Percentiles rank a stretch among this genome's conserved stretches.
Evolutionary conservation across 2,113 vertebrate genomes (phyloP).

Genomic region (Ptychochromis oligacanthus): DNA sequence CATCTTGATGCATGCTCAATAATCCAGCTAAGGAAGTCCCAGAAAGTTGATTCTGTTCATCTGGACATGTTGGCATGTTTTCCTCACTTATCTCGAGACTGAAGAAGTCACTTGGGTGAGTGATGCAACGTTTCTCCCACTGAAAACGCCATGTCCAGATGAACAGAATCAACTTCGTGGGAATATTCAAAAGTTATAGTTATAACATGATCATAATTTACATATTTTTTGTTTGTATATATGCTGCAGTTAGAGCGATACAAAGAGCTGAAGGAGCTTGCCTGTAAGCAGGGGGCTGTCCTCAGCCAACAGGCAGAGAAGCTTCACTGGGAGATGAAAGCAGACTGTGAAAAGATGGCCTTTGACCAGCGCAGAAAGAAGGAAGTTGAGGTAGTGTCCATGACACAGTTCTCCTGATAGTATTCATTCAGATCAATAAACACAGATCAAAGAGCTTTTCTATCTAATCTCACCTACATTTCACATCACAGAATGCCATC

Average conservation of each 20-base stretch:
- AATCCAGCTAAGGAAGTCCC: too few relatives aligned
- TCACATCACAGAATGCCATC: constrained; percentile 81
- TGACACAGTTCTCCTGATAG: not conserved
- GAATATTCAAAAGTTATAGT: not conserved
- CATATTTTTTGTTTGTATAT: not conserved
- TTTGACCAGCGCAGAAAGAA: constrained; percentile 84
- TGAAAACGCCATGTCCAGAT: too few relatives aligned
- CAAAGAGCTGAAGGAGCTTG: constrained; percentile 86
- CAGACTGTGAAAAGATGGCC: constrained; percentile 84
- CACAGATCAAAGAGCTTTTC: not conserved
- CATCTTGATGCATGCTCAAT: too few relatives aligned
- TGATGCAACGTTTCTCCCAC: too few relatives aligned
- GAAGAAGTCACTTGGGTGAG: too few relatives aligned
- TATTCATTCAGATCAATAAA: not conserved
- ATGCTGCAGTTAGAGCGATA: constrained; percentile 83
- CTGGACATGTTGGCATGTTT: too few relatives aligned
- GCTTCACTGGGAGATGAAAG: constrained; percentile 86
- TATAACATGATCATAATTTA: not conserved
- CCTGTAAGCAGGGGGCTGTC: constrained; percentile 82
- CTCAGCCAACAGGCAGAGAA: constrained; percentile 87
- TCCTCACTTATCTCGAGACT: too few relatives aligned
- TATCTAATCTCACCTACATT: not conserved
- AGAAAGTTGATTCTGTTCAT: too few relatives aligned
- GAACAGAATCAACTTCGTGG: too few relatives aligned
- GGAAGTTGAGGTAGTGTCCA: constrained; percentile 84